Conservation (phyloP, 2,113 vertebrate species). For the Xenopus borealis region DNA sequence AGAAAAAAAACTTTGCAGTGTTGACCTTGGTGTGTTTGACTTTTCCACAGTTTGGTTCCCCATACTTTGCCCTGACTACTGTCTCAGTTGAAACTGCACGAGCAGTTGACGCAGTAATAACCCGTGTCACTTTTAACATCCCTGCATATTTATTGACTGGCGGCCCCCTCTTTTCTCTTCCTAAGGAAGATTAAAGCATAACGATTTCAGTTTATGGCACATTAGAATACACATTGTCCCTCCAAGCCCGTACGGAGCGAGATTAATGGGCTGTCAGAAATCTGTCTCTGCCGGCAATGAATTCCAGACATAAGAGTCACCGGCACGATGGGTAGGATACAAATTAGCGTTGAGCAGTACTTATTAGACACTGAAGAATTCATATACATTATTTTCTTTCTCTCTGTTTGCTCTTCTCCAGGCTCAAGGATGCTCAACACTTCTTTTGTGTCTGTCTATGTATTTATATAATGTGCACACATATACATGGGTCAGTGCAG, state of each 20-base stretch:
- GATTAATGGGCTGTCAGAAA: conserved; percentile 38
- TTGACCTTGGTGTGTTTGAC: conserved; percentile 38
- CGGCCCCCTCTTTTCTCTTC: conserved; percentile 42
- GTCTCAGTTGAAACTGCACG: conserved; percentile 22
- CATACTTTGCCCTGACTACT: conserved; percentile 11
- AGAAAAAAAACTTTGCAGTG: background rate
- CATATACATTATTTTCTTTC: conserved; percentile 37
- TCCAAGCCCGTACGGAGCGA: conserved; percentile 27
- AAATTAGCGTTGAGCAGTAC: conserved; percentile 44
- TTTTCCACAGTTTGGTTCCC: conserved; percentile 22
- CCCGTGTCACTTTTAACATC: conserved; percentile 46
- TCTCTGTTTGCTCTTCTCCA: background rate
- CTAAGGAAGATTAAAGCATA: conserved; percentile 47
- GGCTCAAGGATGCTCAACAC: too few species aligned
- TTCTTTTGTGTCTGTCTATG: too few species aligned
- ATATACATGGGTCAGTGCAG: too few species aligned
- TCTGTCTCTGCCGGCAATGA: conserved; percentile 43
- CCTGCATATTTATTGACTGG: conserved; percentile 45
- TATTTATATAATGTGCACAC: too few species aligned
- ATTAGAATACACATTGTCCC: conserved; percentile 45
- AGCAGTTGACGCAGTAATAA: conserved; percentile 44
- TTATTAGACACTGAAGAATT: conserved; percentile 40
- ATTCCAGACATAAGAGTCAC: conserved; percentile 41
- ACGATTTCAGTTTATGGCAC: conserved; percentile 47
- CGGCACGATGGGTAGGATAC: conserved; percentile 36